phyloP scores from a whole-genome alignment of 2,113 vertebrate genomes.

The mouse (Mus musculus) region GRCm39 chr1:159921501-159922000 shows the following conservation, averaged over 20 bases:
- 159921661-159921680: conserved; percentile 27
- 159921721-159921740: neutral
- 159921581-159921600: conserved; percentile 28
- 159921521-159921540: conserved; percentile 38
- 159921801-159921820: neutral
- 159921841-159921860: neutral
- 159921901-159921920: neutral
- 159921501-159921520: conserved; percentile 20
- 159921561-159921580: conserved; percentile 19
- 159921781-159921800: neutral
- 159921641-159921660: neutral
- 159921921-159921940: neutral
- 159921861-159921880: neutral
- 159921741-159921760: neutral
- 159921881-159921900: neutral
- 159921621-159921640: conserved; percentile 17
- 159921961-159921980: neutral
- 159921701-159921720: conserved; percentile 37
- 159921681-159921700: conserved; percentile 53
- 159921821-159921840: neutral
- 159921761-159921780: neutral
- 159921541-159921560: neutral
- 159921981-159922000: neutral
- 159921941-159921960: neutral
- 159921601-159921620: conserved; percentile 53